Evolutionary conservation across 2,113 vertebrate genomes (phyloP).

Genomic region (Gymnarchus niloticus): DNA sequence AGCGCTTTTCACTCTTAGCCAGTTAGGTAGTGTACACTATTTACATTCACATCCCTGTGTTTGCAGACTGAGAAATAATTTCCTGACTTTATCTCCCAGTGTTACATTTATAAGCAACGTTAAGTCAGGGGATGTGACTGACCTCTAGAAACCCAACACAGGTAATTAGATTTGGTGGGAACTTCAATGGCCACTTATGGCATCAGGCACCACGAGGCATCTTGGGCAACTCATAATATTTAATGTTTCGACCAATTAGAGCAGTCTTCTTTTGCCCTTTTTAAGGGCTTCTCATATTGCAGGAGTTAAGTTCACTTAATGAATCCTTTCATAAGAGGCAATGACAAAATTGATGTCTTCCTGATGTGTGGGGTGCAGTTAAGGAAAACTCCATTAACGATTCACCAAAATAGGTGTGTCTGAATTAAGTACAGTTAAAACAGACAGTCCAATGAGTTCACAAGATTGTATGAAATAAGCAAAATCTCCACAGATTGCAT

Average conservation of each 20-base stretch:
- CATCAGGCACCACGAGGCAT: not conserved
- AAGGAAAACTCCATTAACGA: not conserved
- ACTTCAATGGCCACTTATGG: constrained; percentile 14
- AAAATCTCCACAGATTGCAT: not conserved
- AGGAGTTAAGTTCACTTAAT: constrained; percentile 8
- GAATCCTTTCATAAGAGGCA: constrained; percentile 1
- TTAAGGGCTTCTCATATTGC: constrained; percentile 4
- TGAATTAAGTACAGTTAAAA: constrained; percentile 4
- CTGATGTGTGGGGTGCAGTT: not conserved
- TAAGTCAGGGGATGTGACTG: constrained; percentile 40
- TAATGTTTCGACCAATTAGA: not conserved
- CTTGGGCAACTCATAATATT: constrained; percentile 5
- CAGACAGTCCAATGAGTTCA: not conserved
- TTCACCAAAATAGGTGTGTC: not conserved
- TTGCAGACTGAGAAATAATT: constrained; percentile 42
- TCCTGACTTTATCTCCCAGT: constrained; percentile 42
- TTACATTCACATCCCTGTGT: constrained; percentile 47
- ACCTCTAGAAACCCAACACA: constrained; percentile 27
- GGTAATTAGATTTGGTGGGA: constrained; percentile 16
- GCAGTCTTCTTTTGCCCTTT: not conserved
- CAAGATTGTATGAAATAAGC: not conserved
- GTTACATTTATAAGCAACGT: constrained; percentile 42
- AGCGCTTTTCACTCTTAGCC: constrained; percentile 48
- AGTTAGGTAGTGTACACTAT: constrained; percentile 38
- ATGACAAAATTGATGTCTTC: not conserved